Evolutionary conservation across 2,888 invertebrate species (phyloP).

Genomic region (Herminia tarsipennalis): DNA sequence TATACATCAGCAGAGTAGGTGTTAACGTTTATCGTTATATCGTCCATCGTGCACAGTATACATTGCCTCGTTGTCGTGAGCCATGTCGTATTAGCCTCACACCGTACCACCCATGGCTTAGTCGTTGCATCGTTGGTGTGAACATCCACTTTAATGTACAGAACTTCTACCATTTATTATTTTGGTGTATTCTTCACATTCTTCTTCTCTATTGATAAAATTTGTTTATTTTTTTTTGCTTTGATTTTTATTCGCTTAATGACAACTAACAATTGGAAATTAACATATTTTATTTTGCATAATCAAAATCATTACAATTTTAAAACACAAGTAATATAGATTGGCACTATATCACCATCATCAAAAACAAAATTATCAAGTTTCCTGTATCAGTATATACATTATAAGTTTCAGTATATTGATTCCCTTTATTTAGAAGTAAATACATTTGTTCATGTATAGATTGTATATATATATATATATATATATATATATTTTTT

Average conservation of each 20-base stretch:
- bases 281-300: constrained; percentile 63
- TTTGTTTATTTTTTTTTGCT: constrained; percentile 39
- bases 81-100: constrained; percentile 76
- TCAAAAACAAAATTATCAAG: constrained; percentile 26
- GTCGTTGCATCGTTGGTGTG: constrained; percentile 79
- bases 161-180: constrained; percentile 48
- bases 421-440: not conserved
- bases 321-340: constrained; percentile 55
- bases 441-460: too few relatives aligned
- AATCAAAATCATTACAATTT: constrained; percentile 56
- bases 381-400: too few relatives aligned
- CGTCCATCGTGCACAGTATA: constrained; percentile 66
- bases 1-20: constrained; percentile 56
- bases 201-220: constrained; percentile 35
- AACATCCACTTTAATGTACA: constrained; percentile 65
- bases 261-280: constrained; percentile 70
- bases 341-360: constrained; percentile 69
- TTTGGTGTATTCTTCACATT: constrained; percentile 46
- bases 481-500: too few relatives aligned
- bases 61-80: constrained; percentile 74
- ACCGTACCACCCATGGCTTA: constrained; percentile 77
- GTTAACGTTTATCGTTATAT: constrained; percentile 56
- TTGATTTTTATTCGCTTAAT: constrained; percentile 60
- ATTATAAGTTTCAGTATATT: not conserved
- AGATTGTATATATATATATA: too few relatives aligned